Evolutionary conservation across 2,888 invertebrate genomes (phyloP).

Genomic region (Plebejus argus): DNA sequence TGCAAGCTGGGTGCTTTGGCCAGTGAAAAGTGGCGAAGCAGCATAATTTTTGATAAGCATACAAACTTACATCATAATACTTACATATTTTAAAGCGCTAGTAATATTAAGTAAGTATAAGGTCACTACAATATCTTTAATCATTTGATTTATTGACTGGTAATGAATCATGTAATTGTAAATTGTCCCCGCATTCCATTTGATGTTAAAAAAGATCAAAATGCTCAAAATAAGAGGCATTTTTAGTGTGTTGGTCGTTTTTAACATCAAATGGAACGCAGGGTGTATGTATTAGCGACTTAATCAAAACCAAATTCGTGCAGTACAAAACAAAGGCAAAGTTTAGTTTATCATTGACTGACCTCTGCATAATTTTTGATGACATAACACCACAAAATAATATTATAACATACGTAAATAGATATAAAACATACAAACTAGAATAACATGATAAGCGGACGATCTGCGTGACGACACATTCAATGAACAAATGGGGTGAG

Average conservation of each 20-base stretch:
- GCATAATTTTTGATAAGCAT: neutral
- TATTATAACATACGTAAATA: neutral
- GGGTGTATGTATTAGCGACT: neutral
- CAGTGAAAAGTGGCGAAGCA: neutral
- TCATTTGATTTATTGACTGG: no score
- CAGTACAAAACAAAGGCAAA: conserved; percentile 9
- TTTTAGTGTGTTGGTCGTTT: no score
- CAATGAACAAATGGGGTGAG: conserved; percentile 6
- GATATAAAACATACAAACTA: neutral
- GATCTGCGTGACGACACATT: neutral
- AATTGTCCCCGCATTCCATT: no score
- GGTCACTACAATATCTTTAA: no score
- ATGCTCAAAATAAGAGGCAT: no score
- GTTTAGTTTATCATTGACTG: conserved; percentile 54
- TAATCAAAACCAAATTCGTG: conserved; percentile 9
- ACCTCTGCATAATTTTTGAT: conserved; percentile 57
- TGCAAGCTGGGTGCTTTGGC: neutral
- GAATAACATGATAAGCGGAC: neutral
- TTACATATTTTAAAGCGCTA: neutral
- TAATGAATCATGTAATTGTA: neutral
- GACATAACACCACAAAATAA: neutral
- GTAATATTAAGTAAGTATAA: no score
- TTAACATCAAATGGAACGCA: no score
- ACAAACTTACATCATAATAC: neutral
- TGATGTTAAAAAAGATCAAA: no score